These are phyloP conservation scores for Podarcis lilfordi DNA, from an alignment of 2,797 vertebrate species.

Conservation along the genomic window DNA sequence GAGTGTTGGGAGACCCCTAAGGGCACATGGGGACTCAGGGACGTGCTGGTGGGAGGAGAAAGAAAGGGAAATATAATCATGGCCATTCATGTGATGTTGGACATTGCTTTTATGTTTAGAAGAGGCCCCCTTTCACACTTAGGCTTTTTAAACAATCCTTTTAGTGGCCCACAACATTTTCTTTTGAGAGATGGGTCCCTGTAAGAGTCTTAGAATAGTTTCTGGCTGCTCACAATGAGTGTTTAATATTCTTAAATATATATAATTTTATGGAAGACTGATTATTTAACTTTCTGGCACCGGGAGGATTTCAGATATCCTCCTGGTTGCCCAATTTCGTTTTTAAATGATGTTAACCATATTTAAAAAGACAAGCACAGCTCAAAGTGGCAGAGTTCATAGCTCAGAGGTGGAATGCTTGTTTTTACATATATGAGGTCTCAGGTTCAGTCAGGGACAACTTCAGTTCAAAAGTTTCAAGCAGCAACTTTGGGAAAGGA, in stretches of 20 bases:
- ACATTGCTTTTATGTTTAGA: background rate
- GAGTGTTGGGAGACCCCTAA: no score
- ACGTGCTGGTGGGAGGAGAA: no score
- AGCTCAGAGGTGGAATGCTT: background rate
- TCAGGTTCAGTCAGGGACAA: background rate
- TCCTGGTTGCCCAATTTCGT: background rate
- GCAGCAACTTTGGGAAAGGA: background rate
- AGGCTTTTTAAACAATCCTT: fast-evolving
- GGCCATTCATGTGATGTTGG: background rate
- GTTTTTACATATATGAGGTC: background rate
- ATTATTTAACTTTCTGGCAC: conserved; percentile 13
- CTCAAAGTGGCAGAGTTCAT: background rate
- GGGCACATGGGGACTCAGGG: no score
- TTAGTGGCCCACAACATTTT: background rate
- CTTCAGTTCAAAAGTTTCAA: background rate
- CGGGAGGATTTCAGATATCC: background rate
- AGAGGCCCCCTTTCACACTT: background rate
- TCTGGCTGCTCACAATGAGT: background rate
- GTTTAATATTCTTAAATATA: conserved; percentile 24
- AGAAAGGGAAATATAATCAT: no score
- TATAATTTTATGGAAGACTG: background rate
- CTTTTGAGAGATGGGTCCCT: conserved; percentile 10
- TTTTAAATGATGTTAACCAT: conserved; percentile 17
- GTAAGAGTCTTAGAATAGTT: no score
- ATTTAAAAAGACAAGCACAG: background rate